These are phyloP conservation scores for Autographa gamma DNA, from an alignment of 2,888 invertebrate species.

Conservation along the genomic window DNA sequence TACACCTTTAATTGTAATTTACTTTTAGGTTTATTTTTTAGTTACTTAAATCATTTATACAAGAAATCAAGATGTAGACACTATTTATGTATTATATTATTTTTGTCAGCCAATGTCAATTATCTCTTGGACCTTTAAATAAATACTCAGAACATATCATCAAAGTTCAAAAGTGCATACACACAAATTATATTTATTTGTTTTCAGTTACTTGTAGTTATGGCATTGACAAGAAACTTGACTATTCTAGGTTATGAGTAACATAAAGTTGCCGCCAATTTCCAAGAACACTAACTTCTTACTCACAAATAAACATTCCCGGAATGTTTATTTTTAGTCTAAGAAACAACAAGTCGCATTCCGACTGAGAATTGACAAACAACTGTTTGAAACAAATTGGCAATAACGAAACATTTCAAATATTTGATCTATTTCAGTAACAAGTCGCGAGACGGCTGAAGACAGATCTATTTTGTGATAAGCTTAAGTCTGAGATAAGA, in stretches of 20 bases:
- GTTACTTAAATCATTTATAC: too few relatives aligned
- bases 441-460: constrained; percentile 11
- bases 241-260: background rate
- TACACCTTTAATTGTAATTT: too few relatives aligned
- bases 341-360: constrained; percentile 11
- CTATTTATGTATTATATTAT: too few relatives aligned
- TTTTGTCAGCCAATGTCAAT: too few relatives aligned
- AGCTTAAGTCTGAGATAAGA: constrained; percentile 12
- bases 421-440: constrained; percentile 22
- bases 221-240: constrained; percentile 1
- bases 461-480: constrained; percentile 34
- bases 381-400: constrained; percentile 23
- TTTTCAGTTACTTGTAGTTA: background rate
- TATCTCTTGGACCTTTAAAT: too few relatives aligned
- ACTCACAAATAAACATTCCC: background rate
- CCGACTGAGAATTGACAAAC: constrained; percentile 9
- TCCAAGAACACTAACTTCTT: constrained; percentile 7
- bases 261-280: constrained; percentile 2
- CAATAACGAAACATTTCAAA: constrained; percentile 15
- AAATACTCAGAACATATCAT: background rate
- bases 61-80: too few relatives aligned
- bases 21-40: too few relatives aligned
- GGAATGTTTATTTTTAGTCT: constrained; percentile 14
- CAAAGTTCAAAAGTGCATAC: background rate
- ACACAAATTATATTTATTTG: background rate